Evolutionary conservation across 2,797 vertebrate species (phyloP).

Genomic region (Simalia tracyae): DNA sequence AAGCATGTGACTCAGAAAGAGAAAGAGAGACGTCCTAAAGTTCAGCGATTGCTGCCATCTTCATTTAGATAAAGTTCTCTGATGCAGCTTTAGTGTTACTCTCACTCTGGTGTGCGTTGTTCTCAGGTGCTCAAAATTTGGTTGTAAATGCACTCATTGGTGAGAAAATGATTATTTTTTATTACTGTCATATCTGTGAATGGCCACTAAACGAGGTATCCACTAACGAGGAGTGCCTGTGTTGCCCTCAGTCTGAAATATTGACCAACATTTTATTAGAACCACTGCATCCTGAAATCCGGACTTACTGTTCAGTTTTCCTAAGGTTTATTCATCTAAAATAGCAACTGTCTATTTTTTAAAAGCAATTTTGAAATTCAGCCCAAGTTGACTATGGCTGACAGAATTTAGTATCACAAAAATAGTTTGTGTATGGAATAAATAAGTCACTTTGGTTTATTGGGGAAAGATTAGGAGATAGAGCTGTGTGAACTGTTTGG

Average conservation of each 20-base stretch:
- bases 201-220: background rate
- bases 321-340: background rate
- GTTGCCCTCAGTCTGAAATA: background rate
- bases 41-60: background rate
- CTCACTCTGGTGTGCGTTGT: background rate
- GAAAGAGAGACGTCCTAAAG: background rate
- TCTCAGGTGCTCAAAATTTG: background rate
- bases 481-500: background rate
- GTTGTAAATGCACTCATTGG: background rate
- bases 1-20: background rate
- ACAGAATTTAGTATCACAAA: background rate
- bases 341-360: background rate
- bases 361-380: slow-evolving; percentile 6
- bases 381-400: background rate
- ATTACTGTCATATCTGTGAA: background rate
- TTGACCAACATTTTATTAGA: background rate
- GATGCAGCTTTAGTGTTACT: background rate
- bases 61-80: background rate
- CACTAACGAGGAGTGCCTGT: background rate
- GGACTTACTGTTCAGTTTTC: background rate
- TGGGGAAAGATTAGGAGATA: background rate
- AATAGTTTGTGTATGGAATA: background rate
- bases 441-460: background rate
- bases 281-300: background rate
- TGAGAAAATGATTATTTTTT: background rate